Base-by-base conservation (phyloP, 2,113 vertebrate genomes). In the Eublepharis macularius region DNA sequence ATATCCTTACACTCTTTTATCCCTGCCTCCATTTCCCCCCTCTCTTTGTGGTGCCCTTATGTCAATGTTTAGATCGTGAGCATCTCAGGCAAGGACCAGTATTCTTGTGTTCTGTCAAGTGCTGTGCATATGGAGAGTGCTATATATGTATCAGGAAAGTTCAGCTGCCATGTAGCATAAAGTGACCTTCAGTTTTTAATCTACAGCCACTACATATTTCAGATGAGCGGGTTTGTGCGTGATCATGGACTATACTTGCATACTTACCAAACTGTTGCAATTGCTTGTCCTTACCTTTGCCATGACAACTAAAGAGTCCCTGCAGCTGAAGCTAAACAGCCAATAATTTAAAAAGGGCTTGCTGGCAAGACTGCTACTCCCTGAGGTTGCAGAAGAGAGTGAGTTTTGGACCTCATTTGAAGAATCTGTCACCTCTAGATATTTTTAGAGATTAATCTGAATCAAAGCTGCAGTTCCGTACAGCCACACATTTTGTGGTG, bases 401-500 rank as follows among this genome's bases (percentile, higher is more conserved):
- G 43, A 57, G 80, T 81, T 24, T 81, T 49, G 45, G 47, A 47
- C 65, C 80, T 68, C 63, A 82, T 24, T 70, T 41, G n/a, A 81
- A 72, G 80, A 87, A 65, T 14, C 39, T 68, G 68, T 81, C 68
- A 78, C 79, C n/a, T 86, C 73, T 16, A 2, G 34, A 82, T 39
- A 80, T 69, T n/a, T 86, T 41, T 2, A 81, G 83, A 82, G 9
- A 82, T 4, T 17, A 80, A 45, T 76, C 65, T 45, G 83, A 89
- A 57, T 69, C 14, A 66, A 4, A 70, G 8, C 10, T 0, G 0
- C 19, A 68, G 14, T 82, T 54, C 60, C 45, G 39, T 57, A 70
- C 13, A 85, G 75, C 26, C 17, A n/a, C 83, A 79, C 13, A 80
- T 45, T 80, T 85, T 70, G 65, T 70, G 32, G n/a, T 60, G 49